These are phyloP conservation scores for Lonchura striata DNA, from an alignment of 2,113 vertebrate species.

Conservation along the genomic window DNA sequence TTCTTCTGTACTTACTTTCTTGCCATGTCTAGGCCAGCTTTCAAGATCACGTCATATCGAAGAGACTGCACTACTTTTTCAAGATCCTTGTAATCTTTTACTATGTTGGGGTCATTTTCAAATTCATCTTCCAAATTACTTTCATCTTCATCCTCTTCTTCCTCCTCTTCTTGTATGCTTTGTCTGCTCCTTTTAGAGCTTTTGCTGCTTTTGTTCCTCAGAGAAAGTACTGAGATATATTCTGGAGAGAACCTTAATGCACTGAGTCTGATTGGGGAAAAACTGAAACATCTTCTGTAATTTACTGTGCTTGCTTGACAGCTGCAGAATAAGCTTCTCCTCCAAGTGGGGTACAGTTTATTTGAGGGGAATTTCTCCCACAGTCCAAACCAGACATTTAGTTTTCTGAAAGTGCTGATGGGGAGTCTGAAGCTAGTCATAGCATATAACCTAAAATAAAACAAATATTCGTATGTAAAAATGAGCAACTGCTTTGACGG, in stretches of 20 bases:
- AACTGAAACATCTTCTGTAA: conserved; percentile 38
- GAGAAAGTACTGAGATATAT: conserved; percentile 55
- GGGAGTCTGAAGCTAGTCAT: conserved; percentile 68
- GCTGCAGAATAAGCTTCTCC: conserved; percentile 34
- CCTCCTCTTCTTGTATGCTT: conserved; percentile 63
- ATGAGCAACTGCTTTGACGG: not conserved
- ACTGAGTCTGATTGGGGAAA: conserved; percentile 50
- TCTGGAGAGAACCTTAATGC: conserved; percentile 55
- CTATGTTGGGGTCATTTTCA: conserved; percentile 67
- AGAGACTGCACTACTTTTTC: conserved; percentile 87
- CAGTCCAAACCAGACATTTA: conserved; percentile 66
- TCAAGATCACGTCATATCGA: conserved; percentile 88
- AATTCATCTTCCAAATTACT: conserved; percentile 79
- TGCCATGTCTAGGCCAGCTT: conserved; percentile 86
- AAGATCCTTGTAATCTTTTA: conserved; percentile 89
- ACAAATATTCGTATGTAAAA: not conserved
- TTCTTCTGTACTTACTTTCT: conserved; percentile 85
- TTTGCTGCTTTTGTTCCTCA: conserved; percentile 85
- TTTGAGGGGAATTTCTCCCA: conserved; percentile 59
- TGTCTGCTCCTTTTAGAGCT: conserved; percentile 75
- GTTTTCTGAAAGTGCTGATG: conserved; percentile 58
- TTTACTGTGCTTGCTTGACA: conserved; percentile 37
- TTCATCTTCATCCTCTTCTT: conserved; percentile 66
- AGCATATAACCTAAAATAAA: conserved; percentile 65
- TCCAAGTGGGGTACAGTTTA: conserved; percentile 56